Percentiles rank a stretch among this genome's conserved stretches.
Evolutionary conservation across 2,888 invertebrate species (phyloP).

Genomic region (Sphaerophoria rueppellii): DNA sequence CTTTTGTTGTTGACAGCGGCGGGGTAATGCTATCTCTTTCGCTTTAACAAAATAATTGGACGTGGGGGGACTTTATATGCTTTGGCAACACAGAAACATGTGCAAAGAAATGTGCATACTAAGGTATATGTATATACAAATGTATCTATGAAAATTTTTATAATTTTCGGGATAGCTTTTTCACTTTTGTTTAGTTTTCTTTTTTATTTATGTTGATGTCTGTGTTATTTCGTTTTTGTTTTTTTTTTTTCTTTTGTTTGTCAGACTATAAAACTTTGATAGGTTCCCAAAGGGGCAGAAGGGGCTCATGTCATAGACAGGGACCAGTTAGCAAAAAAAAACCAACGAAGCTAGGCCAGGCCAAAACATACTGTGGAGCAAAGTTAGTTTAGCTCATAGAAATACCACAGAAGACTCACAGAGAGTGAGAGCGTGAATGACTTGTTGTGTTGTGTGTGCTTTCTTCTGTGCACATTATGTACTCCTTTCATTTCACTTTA

Average conservation of each 20-base stretch:
- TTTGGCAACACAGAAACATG: slow-evolving; percentile 62
- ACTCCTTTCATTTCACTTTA: slow-evolving; percentile 83
- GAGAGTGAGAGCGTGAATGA: slow-evolving; percentile 74
- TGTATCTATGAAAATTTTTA: slow-evolving; percentile 68
- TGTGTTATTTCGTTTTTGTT: slow-evolving; percentile 52
- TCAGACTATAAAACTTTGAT: slow-evolving; percentile 62
- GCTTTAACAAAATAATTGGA: slow-evolving; percentile 9
- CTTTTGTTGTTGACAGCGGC: neutral
- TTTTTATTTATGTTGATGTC: slow-evolving; percentile 26
- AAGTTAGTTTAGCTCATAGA: slow-evolving; percentile 71
- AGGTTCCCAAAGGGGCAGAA: slow-evolving; percentile 53
- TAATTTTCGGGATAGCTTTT: slow-evolving; percentile 65
- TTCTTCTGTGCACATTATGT: slow-evolving; percentile 80
- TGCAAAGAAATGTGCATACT: slow-evolving; percentile 62
- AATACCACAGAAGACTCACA: slow-evolving; percentile 69
- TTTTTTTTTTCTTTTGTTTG: slow-evolving; percentile 28
- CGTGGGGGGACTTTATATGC: slow-evolving; percentile 47
- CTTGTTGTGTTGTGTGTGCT: slow-evolving; percentile 76
- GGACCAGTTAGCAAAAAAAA: slow-evolving; percentile 38
- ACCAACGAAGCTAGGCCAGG: slow-evolving; percentile 51
- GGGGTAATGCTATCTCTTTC: slow-evolving; percentile 43
- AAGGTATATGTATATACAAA: slow-evolving; percentile 44
- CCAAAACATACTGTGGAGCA: slow-evolving; percentile 66
- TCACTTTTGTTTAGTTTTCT: slow-evolving; percentile 60
- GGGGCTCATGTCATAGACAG: slow-evolving; percentile 47